These are phyloP conservation scores for Cheumatopsyche charites DNA, from an alignment of 1,140 invertebrate genomes.

Conservation along the genomic window DNA sequence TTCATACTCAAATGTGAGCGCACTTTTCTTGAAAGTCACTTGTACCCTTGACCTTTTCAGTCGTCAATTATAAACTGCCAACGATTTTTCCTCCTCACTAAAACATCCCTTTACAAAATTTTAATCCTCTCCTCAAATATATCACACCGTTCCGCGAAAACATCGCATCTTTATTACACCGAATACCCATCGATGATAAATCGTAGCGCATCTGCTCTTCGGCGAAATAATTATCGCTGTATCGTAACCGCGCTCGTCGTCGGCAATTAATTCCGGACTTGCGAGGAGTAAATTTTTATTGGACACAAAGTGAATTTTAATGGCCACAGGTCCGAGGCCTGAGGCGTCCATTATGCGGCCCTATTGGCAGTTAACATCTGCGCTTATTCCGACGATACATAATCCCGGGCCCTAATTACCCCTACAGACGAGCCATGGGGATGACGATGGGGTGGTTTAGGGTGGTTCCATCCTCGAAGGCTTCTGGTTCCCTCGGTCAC, in stretches of 20 bases:
- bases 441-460: neutral
- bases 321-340: neutral
- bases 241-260: neutral
- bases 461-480: neutral
- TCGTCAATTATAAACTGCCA: too few species aligned
- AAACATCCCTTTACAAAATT: too few species aligned
- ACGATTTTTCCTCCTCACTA: too few species aligned
- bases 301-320: conserved; percentile 21
- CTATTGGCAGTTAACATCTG: conserved; percentile 16
- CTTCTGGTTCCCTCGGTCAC: neutral
- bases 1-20: too few species aligned
- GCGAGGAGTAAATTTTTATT: conserved; percentile 13
- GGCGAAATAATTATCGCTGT: conserved; percentile 5
- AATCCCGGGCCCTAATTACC: conserved; percentile 10
- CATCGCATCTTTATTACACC: too few species aligned
- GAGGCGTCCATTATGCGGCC: conserved; percentile 10
- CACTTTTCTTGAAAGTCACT: too few species aligned
- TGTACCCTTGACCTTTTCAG: too few species aligned
- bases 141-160: too few species aligned
- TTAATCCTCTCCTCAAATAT: too few species aligned
- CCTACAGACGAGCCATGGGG: neutral
- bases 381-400: conserved; percentile 16
- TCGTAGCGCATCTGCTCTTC: conserved; percentile 6
- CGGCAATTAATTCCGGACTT: conserved; percentile 6
- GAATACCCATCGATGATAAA: too few species aligned